These are phyloP conservation scores for Spodoptera littoralis DNA, from an alignment of 2,888 invertebrate species.

Conservation along the genomic window DNA sequence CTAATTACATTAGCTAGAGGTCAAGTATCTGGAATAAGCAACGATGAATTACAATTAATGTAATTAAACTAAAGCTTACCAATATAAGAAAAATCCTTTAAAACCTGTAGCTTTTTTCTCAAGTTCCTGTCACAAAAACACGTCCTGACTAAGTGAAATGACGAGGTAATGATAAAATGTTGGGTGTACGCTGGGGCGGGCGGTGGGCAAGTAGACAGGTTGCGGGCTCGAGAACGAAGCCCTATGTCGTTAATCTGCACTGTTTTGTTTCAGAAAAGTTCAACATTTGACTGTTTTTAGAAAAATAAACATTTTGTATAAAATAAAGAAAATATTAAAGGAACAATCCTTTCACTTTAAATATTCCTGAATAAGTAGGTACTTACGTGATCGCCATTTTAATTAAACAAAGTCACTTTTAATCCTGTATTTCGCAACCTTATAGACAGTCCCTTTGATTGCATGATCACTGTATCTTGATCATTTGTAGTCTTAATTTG, in stretches of 20 bases:
- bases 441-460: too few relatives aligned
- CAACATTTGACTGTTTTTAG: conserved; percentile 64
- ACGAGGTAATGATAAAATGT: conserved; percentile 45
- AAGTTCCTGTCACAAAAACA: conserved; percentile 11
- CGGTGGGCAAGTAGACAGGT: conserved; percentile 71
- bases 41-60: neutral
- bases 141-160: conserved; percentile 25
- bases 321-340: too few relatives aligned
- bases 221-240: conserved; percentile 75
- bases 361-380: too few relatives aligned
- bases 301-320: neutral
- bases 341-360: too few relatives aligned
- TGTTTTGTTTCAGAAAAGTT: conserved; percentile 70
- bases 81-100: conserved; percentile 22
- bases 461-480: too few relatives aligned
- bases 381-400: too few relatives aligned
- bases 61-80: conserved; percentile 22
- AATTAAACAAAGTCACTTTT: too few relatives aligned
- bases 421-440: too few relatives aligned
- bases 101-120: neutral
- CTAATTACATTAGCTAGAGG: conserved; percentile 1
- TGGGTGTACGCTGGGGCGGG: conserved; percentile 63
- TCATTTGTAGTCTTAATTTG: too few relatives aligned
- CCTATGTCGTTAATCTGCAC: conserved; percentile 78
- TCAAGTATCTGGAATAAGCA: neutral